A percentile compares a stretch with the other conserved stretches of the same genome.
phyloP scores from a whole-genome alignment of 2,888 invertebrate genomes.

The Rambutsinella grinnellia region DNA sequence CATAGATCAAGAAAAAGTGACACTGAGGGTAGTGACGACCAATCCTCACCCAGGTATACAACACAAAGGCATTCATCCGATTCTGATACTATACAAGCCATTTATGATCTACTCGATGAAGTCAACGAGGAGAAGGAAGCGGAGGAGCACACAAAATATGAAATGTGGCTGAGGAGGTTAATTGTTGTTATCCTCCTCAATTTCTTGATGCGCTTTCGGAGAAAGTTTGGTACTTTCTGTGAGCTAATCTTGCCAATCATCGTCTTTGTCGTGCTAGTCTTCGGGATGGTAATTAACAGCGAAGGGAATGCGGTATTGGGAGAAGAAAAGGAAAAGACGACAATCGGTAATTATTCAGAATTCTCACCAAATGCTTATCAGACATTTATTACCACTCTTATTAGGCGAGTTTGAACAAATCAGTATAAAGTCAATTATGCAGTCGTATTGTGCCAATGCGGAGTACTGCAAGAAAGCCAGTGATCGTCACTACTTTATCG shows the following conservation, averaged over 20 bases:
- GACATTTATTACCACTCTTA: no score
- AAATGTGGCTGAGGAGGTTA: conserved; percentile 35
- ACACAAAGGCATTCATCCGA: background rate
- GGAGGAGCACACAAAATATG: background rate
- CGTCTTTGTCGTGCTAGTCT: background rate
- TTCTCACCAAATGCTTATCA: background rate
- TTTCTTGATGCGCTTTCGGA: conserved; percentile 40
- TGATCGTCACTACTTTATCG: conserved; percentile 29
- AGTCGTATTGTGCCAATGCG: conserved; percentile 26
- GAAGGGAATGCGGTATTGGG: background rate
- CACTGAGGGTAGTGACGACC: background rate
- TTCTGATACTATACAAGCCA: conserved; percentile 17
- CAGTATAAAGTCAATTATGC: conserved; percentile 1
- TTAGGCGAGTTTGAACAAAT: conserved; percentile 20
- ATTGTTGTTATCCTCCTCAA: conserved; percentile 46
- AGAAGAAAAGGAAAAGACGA: background rate
- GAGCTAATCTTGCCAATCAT: conserved; percentile 42
- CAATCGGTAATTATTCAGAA: background rate
- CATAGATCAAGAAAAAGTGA: background rate
- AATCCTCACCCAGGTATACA: background rate
- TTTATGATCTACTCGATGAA: conserved; percentile 32
- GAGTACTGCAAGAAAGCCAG: conserved; percentile 11
- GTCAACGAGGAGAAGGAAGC: background rate
- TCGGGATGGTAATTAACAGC: conserved; percentile 7
- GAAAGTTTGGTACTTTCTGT: conserved; percentile 8